phyloP scores from a whole-genome alignment of 2,113 vertebrate species.

The Anarrhichthys ocellatus region DNA sequence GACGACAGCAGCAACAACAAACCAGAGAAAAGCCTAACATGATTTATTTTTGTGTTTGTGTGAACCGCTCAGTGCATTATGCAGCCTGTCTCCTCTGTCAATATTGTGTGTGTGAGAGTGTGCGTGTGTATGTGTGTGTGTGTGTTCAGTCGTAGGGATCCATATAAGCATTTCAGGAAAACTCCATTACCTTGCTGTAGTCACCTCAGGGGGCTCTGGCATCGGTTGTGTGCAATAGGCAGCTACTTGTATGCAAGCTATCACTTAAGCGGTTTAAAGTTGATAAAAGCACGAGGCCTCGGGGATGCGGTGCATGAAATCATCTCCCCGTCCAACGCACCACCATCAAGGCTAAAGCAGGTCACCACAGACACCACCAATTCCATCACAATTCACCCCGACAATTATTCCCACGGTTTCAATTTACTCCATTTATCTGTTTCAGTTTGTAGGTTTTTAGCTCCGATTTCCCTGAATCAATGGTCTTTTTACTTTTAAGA shows the following conservation, averaged over 20 bases:
- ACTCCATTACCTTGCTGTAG: slow-evolving; percentile 49
- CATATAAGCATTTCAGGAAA: slow-evolving; percentile 40
- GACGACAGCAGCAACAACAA: slow-evolving; percentile 38
- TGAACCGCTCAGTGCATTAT: neutral
- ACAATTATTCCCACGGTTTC: slow-evolving; percentile 34
- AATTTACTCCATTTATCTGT: slow-evolving; percentile 4
- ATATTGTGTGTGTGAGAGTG: neutral
- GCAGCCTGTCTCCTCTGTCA: slow-evolving; percentile 30
- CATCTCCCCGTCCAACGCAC: slow-evolving; percentile 36
- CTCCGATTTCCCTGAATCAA: neutral
- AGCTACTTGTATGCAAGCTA: slow-evolving; percentile 57
- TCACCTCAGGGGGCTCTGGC: slow-evolving; percentile 41
- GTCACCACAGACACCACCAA: slow-evolving; percentile 51
- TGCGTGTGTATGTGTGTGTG: neutral
- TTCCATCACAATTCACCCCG: slow-evolving; percentile 29
- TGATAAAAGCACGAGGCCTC: slow-evolving; percentile 54
- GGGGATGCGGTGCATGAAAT: slow-evolving; percentile 56
- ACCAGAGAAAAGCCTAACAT: slow-evolving; percentile 32
- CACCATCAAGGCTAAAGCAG: slow-evolving; percentile 22
- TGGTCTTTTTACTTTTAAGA: neutral
- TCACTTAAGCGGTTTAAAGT: slow-evolving; percentile 67
- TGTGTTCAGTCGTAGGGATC: slow-evolving; percentile 1
- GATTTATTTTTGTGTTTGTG: slow-evolving; percentile 48
- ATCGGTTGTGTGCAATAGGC: neutral
- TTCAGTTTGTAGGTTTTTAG: neutral